Evolutionary conservation across 2,797 vertebrate species (phyloP).

Genomic region (Argyrosomus regius): DNA sequence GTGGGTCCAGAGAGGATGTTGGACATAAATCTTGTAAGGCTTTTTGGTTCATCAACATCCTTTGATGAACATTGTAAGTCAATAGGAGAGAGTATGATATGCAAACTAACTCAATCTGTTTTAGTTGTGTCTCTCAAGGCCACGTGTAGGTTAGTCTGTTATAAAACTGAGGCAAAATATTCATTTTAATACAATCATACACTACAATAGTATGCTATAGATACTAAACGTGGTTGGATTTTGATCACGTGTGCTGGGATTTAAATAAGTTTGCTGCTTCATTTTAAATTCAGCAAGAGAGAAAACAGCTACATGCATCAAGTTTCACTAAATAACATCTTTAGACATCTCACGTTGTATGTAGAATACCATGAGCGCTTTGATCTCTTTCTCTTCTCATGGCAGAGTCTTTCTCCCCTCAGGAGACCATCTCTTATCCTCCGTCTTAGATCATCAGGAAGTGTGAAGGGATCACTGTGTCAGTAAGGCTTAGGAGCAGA

Average conservation of each 20-base stretch:
- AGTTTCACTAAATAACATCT: not conserved
- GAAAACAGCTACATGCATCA: not conserved
- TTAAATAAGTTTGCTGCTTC: not conserved
- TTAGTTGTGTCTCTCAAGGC: not conserved
- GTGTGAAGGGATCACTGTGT: constrained; percentile 24
- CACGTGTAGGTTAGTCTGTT: not conserved
- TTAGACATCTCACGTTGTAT: not conserved
- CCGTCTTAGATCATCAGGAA: constrained; percentile 35
- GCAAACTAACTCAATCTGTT: constrained; percentile 9
- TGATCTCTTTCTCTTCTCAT: constrained; percentile 14
- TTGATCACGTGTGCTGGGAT: not conserved
- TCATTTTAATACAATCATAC: not conserved
- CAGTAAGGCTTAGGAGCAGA: constrained; percentile 26
- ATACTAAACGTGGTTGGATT: not conserved
- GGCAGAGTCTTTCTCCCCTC: constrained; percentile 2
- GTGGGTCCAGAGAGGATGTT: constrained; percentile 20
- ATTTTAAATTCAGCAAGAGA: not conserved
- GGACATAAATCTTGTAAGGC: constrained; percentile 41
- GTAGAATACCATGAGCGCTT: constrained; percentile 5
- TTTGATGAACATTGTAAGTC: constrained; percentile 23
- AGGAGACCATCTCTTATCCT: constrained; percentile 18
- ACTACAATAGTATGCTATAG: not conserved
- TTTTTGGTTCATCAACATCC: constrained; percentile 12
- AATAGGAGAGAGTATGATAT: constrained; percentile 5
- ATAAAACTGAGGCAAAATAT: not conserved